Base-by-base conservation (phyloP, 2,888 invertebrate species). In the Tineola bisselliella region DNA sequence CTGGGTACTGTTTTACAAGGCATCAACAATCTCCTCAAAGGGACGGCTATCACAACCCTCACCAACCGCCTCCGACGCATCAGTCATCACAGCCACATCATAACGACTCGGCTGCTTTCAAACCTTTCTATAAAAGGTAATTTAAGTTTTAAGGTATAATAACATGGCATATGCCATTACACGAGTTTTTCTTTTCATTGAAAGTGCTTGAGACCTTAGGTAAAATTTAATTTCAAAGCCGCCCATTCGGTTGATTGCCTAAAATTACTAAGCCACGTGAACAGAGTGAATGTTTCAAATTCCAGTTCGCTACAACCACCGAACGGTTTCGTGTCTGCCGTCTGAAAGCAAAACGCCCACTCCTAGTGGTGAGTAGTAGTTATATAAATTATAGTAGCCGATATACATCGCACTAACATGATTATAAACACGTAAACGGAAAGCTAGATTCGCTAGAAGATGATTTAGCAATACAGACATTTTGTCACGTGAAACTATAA, bases 81-180 rank as follows among this genome's bases (percentile, higher is more conserved):
- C 87, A 82, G 65, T 84, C 86, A 63, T 82, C 79, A 66, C 86
- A 87, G 61, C 77, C 77, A 63, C 87, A 87, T 65, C 86, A 88
- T 70, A 82, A 84, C 71, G 89, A 89, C 70, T 88, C 82, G 67
- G 90, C 94, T 61, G 94, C 94, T 73, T 95, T 95, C 83, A 95
- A 95, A 83, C 95, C 95, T 65, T 94, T 95, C 82, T 95, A 95
- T 82, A 96, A 95, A 89, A 94, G 94, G 95, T 95, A 78, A 86
- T 83, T 63, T 54, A 63, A 64, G 13, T 74, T 72, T 18, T 17
- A 15, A 59, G 43, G 61, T 62, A 38, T 38, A 38, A 4, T n/a
- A n/a, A n/a, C n/a, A n/a, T n/a, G n/a, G n/a, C 2, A 52, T 62
- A 52, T 44, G 61, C 30, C 63, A 62, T 19, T 63, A 57, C 18